These are phyloP conservation scores for Rhinoraja longicauda DNA, from an alignment of 2,797 vertebrate species.

Conservation along the genomic window DNA sequence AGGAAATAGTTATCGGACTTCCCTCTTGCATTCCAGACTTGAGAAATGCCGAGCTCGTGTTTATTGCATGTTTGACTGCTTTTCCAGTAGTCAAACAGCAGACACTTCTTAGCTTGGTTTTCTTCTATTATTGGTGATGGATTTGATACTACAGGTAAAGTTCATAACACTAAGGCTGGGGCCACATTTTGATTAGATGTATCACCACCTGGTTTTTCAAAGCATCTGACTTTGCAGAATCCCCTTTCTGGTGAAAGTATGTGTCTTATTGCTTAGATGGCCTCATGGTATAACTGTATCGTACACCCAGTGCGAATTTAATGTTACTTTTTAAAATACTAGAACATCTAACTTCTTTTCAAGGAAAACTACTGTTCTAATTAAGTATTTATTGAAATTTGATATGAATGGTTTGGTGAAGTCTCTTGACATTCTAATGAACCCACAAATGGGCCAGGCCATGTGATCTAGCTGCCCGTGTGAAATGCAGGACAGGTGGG, in stretches of 20 bases:
- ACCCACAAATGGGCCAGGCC: neutral
- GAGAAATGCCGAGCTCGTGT: neutral
- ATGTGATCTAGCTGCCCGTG: neutral
- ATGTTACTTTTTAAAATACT: neutral
- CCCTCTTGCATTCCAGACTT: neutral
- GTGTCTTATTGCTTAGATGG: too few species aligned
- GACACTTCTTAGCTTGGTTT: neutral
- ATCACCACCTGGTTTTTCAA: neutral
- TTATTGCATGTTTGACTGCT: neutral
- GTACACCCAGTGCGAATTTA: neutral
- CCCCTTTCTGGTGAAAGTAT: neutral
- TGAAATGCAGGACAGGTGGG: neutral
- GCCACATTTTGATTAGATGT: neutral
- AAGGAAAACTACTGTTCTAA: neutral
- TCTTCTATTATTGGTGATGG: neutral
- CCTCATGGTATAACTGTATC: neutral
- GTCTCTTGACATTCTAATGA: neutral
- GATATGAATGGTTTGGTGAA: neutral
- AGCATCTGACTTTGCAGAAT: neutral
- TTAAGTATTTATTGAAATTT: neutral
- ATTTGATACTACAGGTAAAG: neutral
- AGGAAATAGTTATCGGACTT: neutral
- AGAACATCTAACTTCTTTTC: neutral
- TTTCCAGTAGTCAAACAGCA: neutral
- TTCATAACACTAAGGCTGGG: neutral